These are phyloP conservation scores for Psephotus haematonotus DNA, from an alignment of 2,113 vertebrate species.

Conservation along the genomic window DNA sequence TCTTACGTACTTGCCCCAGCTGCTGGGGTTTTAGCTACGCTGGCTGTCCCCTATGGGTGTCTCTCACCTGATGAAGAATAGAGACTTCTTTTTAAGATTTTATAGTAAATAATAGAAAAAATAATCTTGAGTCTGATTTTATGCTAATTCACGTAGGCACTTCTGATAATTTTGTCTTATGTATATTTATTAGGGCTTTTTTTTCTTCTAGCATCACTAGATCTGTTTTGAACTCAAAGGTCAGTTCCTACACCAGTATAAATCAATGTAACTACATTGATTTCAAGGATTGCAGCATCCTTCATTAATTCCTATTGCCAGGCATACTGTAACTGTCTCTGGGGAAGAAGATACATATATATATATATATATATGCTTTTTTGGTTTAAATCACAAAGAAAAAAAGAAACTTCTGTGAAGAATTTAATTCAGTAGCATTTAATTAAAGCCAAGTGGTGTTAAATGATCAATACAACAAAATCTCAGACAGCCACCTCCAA, in stretches of 20 bases:
- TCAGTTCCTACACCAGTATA: slow-evolving; percentile 14
- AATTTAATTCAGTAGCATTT: neutral
- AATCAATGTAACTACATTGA: slow-evolving; percentile 57
- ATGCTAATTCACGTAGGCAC: neutral
- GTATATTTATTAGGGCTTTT: slow-evolving; percentile 12
- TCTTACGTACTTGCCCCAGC: neutral
- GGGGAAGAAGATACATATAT: neutral
- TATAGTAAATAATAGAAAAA: neutral
- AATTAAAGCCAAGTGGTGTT: neutral
- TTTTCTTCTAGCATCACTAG: slow-evolving; percentile 14
- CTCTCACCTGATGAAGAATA: neutral
- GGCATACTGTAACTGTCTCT: neutral
- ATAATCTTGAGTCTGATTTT: neutral
- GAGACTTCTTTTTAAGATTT: neutral
- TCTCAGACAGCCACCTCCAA: neutral
- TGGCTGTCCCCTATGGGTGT: neutral
- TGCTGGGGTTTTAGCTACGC: neutral
- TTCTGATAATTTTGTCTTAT: slow-evolving; percentile 35
- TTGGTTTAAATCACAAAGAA: neutral
- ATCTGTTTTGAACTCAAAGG: slow-evolving; percentile 55
- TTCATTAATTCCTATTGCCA: slow-evolving; percentile 41
- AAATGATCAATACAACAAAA: neutral
- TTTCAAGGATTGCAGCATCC: slow-evolving; percentile 25
- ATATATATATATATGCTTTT: no score
- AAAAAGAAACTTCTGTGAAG: neutral